A percentile compares a stretch with the other conserved stretches of the same genome.
phyloP scores from a whole-genome alignment of 2,113 vertebrate genomes.

The Caracal caracal region DNA sequence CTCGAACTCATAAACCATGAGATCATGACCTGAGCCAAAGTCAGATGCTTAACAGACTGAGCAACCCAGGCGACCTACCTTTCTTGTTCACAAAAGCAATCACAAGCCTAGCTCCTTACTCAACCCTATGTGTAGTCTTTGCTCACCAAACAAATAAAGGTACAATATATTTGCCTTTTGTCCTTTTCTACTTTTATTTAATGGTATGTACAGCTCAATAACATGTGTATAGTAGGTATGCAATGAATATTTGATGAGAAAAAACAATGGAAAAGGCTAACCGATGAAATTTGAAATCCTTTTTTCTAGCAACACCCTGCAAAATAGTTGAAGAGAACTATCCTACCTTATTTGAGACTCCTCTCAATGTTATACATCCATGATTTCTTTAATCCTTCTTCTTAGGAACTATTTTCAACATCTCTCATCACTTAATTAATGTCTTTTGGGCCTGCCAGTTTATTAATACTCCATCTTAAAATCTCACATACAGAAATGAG shows the following conservation, averaged over 20 bases:
- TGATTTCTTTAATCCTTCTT: background rate
- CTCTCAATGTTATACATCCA: slow-evolving; percentile 12
- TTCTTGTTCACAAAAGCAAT: slow-evolving; percentile 12
- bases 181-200: background rate
- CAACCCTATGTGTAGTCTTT: background rate
- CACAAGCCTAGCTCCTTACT: background rate
- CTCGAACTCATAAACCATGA: no score
- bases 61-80: no score
- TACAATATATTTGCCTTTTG: background rate
- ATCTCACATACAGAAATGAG: background rate
- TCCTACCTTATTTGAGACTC: background rate
- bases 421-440: background rate
- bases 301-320: background rate
- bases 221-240: background rate
- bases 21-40: no score
- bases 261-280: background rate
- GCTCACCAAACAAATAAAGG: background rate
- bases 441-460: background rate
- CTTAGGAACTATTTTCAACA: slow-evolving; percentile 7
- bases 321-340: background rate
- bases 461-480: slow-evolving; percentile 17
- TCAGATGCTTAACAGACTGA: no score
- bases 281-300: background rate
- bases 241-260: background rate
- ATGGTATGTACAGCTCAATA: background rate